These are phyloP conservation scores for Ctenoplectra terminalis DNA, from an alignment of 1,140 invertebrate species.

Conservation along the genomic window DNA sequence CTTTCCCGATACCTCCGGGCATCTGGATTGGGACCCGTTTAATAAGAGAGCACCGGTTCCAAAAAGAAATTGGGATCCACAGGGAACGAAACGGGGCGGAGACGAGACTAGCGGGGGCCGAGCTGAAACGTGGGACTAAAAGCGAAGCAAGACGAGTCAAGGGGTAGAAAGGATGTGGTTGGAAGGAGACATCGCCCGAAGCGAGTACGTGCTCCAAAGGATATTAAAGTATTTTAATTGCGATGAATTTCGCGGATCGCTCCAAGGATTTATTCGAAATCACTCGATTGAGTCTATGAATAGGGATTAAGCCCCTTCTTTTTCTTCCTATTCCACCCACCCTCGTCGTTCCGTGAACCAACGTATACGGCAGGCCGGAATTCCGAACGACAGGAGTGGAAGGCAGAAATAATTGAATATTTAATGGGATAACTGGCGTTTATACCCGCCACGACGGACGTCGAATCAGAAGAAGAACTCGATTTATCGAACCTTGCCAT, in stretches of 20 bases:
- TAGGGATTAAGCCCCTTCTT: slow-evolving; percentile 65
- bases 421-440: slow-evolving; percentile 68
- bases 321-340: neutral
- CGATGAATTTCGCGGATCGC: slow-evolving; percentile 67
- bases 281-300: slow-evolving; percentile 72
- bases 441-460: neutral
- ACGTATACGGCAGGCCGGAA: slow-evolving; percentile 37
- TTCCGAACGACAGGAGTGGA: slow-evolving; percentile 55
- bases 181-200: slow-evolving; percentile 54
- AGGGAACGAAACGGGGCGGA: neutral
- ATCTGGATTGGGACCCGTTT: slow-evolving; percentile 62
- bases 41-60: slow-evolving; percentile 64
- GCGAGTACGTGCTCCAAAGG: slow-evolving; percentile 71
- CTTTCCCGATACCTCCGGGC: slow-evolving; percentile 46
- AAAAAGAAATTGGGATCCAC: slow-evolving; percentile 64
- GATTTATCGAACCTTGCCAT: slow-evolving; percentile 35
- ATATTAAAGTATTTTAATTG: slow-evolving; percentile 76
- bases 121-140: slow-evolving; percentile 1
- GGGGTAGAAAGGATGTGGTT: slow-evolving; percentile 18
- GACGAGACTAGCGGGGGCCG: neutral
- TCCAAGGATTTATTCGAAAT: slow-evolving; percentile 72
- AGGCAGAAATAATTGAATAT: slow-evolving; percentile 73
- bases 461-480: neutral
- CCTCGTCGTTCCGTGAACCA: neutral
- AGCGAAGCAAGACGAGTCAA: neutral